A percentile compares a stretch with the other conserved stretches of the same genome.
phyloP scores from a whole-genome alignment of 1,140 invertebrate species.

The Diorhabda carinulata region DNA sequence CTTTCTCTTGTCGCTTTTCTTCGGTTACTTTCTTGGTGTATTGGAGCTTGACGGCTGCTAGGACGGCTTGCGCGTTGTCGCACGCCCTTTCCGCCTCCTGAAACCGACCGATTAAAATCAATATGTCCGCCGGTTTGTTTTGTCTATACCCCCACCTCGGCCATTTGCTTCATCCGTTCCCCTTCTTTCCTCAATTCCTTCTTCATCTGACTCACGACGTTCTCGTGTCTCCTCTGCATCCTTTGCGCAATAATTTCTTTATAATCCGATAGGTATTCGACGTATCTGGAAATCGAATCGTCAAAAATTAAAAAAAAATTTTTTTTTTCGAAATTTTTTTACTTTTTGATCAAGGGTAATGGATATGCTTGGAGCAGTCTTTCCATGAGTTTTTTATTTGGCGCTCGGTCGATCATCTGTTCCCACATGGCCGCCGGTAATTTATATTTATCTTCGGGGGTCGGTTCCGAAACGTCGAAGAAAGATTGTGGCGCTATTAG shows the following conservation, averaged over 20 bases:
- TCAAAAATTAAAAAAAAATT: not conserved
- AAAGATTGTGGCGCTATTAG: conserved; percentile 37
- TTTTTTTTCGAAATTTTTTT: not conserved
- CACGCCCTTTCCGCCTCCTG: conserved; percentile 32
- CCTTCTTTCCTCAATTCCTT: conserved; percentile 42
- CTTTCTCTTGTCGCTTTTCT: conserved; percentile 31
- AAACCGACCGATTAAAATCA: not conserved
- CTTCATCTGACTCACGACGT: conserved; percentile 44
- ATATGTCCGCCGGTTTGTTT: not conserved
- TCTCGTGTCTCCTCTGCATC: conserved; percentile 43
- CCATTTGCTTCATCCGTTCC: conserved; percentile 35
- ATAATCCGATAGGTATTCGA: conserved; percentile 29
- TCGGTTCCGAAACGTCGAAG: conserved; percentile 35
- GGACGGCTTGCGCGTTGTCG: conserved; percentile 29
- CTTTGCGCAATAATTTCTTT: conserved; percentile 43
- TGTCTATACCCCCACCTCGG: conserved; percentile 30
- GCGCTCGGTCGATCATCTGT: conserved; percentile 41
- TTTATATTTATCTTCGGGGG: conserved; percentile 37
- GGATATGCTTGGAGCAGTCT: conserved; percentile 38
- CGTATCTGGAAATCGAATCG: not conserved
- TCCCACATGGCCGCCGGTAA: conserved; percentile 44
- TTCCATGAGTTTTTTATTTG: conserved; percentile 34
- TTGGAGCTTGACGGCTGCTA: conserved; percentile 32
- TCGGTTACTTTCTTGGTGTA: conserved; percentile 30
- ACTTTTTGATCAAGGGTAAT: conserved; percentile 36